Evolutionary conservation across 2,113 vertebrate genomes (phyloP).

Genomic region (Gallinago media): DNA sequence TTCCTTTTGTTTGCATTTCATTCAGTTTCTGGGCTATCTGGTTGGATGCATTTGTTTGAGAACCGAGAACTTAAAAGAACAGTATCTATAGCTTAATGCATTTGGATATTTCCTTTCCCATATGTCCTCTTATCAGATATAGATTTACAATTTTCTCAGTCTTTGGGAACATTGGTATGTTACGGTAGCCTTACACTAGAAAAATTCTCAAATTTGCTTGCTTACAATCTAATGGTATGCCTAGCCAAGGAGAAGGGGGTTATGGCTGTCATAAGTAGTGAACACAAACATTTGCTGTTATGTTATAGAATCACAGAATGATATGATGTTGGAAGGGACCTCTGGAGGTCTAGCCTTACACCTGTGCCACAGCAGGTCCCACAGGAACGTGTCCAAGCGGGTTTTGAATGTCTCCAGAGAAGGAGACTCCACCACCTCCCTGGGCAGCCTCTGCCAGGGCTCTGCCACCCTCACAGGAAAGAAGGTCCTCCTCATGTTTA

Average conservation of each 20-base stretch:
- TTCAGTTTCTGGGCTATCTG: not conserved
- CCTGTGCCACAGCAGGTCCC: too few species aligned
- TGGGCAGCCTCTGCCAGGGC: too few species aligned
- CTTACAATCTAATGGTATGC: not conserved
- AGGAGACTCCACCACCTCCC: too few species aligned
- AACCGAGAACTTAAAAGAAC: not conserved
- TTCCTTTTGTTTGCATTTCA: not conserved
- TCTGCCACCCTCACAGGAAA: too few species aligned
- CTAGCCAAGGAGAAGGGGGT: not conserved
- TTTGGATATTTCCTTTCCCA: not conserved
- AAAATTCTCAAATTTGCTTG: not conserved
- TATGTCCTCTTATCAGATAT: not conserved
- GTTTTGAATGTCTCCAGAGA: too few species aligned
- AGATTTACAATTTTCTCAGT: not conserved
- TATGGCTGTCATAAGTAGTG: not conserved
- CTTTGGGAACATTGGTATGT: not conserved
- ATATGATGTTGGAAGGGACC: too few species aligned
- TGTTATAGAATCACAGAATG: not conserved
- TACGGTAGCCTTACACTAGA: not conserved
- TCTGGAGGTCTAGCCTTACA: too few species aligned
- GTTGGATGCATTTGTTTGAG: not conserved
- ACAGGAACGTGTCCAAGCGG: too few species aligned
- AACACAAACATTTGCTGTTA: not conserved
- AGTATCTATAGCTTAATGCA: not conserved
- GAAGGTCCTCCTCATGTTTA: too few species aligned